phyloP scores from a whole-genome alignment of 2,888 invertebrate species.

The Prionchulus punctatus region DNA sequence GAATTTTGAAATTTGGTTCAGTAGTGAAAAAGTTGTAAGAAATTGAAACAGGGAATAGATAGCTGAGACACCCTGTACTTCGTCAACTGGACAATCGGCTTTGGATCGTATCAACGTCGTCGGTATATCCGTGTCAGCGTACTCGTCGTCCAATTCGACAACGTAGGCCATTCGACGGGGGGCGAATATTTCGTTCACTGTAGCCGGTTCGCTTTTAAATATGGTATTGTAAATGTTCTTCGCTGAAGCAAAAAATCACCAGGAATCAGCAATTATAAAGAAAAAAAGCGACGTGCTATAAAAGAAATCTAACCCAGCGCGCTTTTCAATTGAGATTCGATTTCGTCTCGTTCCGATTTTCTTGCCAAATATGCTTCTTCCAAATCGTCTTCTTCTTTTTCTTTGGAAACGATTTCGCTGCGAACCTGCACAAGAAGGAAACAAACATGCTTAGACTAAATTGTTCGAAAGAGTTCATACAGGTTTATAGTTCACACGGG shows the following conservation, averaged over 20 bases:
- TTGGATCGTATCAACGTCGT: constrained; percentile 82
- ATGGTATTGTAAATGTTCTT: constrained; percentile 45
- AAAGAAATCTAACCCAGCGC: constrained; percentile 47
- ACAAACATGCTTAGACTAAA: not conserved
- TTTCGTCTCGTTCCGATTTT: constrained; percentile 41
- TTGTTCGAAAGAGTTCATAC: constrained; percentile 5
- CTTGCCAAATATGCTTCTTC: constrained; percentile 29
- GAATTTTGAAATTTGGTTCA: too few relatives aligned
- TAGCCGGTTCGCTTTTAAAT: constrained; percentile 42
- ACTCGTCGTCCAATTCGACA: constrained; percentile 68
- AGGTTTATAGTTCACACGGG: too few relatives aligned
- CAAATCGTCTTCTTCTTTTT: constrained; percentile 35
- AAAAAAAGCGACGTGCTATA: constrained; percentile 9
- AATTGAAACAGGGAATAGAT: too few relatives aligned
- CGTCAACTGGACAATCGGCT: constrained; percentile 60
- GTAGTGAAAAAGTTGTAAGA: too few relatives aligned
- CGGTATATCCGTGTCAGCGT: constrained; percentile 73
- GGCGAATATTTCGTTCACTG: constrained; percentile 66
- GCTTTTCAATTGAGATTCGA: constrained; percentile 60
- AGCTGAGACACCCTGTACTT: too few relatives aligned
- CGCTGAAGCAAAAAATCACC: constrained; percentile 17
- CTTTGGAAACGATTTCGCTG: constrained; percentile 58
- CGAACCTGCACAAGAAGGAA: constrained; percentile 39
- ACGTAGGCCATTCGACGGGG: constrained; percentile 96
- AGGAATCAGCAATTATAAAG: not conserved